A percentile compares a stretch with the other conserved stretches of the same genome.
phyloP scores from a whole-genome alignment of 2,888 invertebrate species.

The Rhingia rostrata region DNA sequence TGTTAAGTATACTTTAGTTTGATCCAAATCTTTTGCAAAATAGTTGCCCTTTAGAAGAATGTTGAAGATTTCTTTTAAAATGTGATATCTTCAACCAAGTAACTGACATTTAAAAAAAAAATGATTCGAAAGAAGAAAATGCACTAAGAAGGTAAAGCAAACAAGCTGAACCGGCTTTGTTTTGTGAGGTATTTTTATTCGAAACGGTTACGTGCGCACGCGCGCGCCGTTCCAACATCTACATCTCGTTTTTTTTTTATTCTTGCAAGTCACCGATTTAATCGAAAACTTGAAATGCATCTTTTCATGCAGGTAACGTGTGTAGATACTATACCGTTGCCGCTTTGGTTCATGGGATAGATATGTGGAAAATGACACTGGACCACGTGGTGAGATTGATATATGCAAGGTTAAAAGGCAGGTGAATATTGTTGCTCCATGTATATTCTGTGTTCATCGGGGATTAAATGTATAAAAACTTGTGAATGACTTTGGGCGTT shows the following conservation, averaged over 20 bases:
- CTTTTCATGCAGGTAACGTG: conserved; percentile 12
- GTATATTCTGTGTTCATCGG: too few relatives aligned
- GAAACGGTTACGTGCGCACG: conserved; percentile 35
- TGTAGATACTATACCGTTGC: neutral
- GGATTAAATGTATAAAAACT: too few relatives aligned
- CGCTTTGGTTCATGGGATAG: neutral
- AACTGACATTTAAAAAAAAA: conserved; percentile 28
- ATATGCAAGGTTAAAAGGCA: conserved; percentile 40
- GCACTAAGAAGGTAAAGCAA: conserved; percentile 14
- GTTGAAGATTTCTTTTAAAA: neutral
- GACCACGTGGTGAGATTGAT: conserved; percentile 45
- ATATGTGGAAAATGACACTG: conserved; percentile 18
- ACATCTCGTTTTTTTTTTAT: conserved; percentile 19
- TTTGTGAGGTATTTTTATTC: conserved; percentile 30
- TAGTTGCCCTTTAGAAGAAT: neutral
- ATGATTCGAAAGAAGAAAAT: conserved; percentile 18
- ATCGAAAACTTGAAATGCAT: conserved; percentile 51
- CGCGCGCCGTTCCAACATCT: conserved; percentile 38
- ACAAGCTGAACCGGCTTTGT: conserved; percentile 67
- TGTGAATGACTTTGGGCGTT: too few relatives aligned
- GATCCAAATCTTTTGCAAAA: neutral
- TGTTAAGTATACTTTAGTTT: neutral
- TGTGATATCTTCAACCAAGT: neutral
- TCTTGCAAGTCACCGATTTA: conserved; percentile 20
- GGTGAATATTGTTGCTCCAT: conserved; percentile 8